Evolutionary conservation across 2,113 vertebrate species (phyloP).

Genomic region (Phrynosoma blainvillii): DNA sequence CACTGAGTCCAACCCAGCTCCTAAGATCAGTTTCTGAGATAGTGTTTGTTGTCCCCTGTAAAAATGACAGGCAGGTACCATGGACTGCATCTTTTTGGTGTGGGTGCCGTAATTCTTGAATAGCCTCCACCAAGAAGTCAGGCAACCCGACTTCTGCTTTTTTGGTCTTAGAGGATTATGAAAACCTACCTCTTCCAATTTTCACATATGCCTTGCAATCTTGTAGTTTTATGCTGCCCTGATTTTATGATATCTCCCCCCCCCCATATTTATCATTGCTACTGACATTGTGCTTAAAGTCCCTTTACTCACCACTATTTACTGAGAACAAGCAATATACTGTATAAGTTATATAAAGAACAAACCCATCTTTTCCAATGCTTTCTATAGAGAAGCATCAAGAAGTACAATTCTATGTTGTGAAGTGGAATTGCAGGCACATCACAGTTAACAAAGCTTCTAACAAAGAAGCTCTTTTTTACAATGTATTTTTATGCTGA

Average conservation of each 20-base stretch:
- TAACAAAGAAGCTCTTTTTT: too few relatives aligned
- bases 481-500: too few relatives aligned
- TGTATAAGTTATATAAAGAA: too few relatives aligned
- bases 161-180: neutral
- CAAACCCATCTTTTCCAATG: neutral
- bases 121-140: neutral
- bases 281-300: too few relatives aligned
- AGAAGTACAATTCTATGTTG: neutral
- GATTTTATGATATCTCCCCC: neutral
- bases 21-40: neutral
- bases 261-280: neutral
- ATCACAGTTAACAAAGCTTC: too few relatives aligned
- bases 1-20: neutral
- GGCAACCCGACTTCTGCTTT: too few relatives aligned
- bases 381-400: neutral
- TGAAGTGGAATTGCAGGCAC: neutral
- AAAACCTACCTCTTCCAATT: neutral
- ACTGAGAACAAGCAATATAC: too few relatives aligned
- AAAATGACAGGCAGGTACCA: neutral
- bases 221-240: neutral
- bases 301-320: too few relatives aligned
- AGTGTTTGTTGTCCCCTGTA: neutral
- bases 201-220: neutral
- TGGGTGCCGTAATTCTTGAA: neutral
- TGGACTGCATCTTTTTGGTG: neutral